These are phyloP conservation scores for Ataeniobius toweri DNA, from an alignment of 2,797 vertebrate genomes.

Conservation along the genomic window DNA sequence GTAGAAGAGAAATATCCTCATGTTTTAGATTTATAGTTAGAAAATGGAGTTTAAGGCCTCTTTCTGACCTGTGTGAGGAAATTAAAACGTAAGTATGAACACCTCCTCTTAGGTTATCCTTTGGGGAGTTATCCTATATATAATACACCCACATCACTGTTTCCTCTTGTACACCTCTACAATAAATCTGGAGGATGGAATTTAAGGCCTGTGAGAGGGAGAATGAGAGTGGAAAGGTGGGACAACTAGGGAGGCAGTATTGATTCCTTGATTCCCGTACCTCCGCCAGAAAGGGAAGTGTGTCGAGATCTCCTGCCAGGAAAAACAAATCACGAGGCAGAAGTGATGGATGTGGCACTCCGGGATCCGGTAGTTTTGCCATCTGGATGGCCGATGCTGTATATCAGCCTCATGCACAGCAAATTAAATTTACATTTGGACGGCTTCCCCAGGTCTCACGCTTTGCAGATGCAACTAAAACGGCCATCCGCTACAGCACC, in stretches of 20 bases:
- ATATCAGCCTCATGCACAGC: slow-evolving; percentile 79
- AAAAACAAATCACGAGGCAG: slow-evolving; percentile 82
- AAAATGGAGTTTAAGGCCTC: slow-evolving; percentile 17
- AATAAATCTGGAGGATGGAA: slow-evolving; percentile 68
- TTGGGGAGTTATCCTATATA: slow-evolving; percentile 71
- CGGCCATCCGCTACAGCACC: slow-evolving; percentile 56
- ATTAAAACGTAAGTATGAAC: slow-evolving; percentile 55
- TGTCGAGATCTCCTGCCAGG: slow-evolving; percentile 81
- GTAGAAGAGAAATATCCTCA: slow-evolving; percentile 8
- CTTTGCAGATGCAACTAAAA: slow-evolving; percentile 70
- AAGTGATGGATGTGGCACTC: slow-evolving; percentile 85
- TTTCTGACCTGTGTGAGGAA: slow-evolving; percentile 44
- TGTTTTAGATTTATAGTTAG: slow-evolving; percentile 24
- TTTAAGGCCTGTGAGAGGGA: slow-evolving; percentile 37
- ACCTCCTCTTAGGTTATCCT: slow-evolving; percentile 58
- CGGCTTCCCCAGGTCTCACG: slow-evolving; percentile 72
- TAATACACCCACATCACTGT: slow-evolving; percentile 56
- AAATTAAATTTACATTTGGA: slow-evolving; percentile 89
- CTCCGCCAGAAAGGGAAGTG: slow-evolving; percentile 77
- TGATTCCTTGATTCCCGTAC: slow-evolving; percentile 80
- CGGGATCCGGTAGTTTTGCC: slow-evolving; percentile 76
- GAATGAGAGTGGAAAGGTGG: slow-evolving; percentile 51
- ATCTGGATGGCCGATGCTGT: slow-evolving; percentile 80
- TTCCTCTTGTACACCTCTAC: slow-evolving; percentile 57
- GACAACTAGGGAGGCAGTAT: slow-evolving; percentile 69